These are phyloP conservation scores for Allacma fusca DNA, from an alignment of 2,888 invertebrate species.

Conservation along the genomic window DNA sequence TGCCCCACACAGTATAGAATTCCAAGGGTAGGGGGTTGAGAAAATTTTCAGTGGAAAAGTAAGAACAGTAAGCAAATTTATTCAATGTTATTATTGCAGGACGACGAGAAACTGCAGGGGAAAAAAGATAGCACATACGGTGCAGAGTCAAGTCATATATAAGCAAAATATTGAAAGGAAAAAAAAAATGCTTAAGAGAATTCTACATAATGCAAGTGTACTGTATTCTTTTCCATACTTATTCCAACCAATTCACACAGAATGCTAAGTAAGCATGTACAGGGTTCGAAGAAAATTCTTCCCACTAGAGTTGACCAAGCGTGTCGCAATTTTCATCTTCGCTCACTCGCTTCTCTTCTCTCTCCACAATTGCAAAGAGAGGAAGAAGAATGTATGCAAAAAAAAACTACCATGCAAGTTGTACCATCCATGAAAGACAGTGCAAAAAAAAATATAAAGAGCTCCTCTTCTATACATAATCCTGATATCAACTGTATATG, in stretches of 20 bases:
- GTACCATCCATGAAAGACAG: conserved; percentile 5
- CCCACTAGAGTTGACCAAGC: conserved; percentile 15
- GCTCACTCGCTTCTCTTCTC: not conserved
- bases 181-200: not conserved
- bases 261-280: not conserved
- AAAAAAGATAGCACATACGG: conserved; percentile 24
- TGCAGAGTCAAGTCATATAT: not conserved
- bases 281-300: conserved; percentile 19
- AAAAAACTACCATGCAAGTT: no score
- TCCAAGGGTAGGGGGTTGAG: conserved; percentile 42
- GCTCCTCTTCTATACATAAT: not conserved
- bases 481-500: not conserved
- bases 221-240: conserved; percentile 17
- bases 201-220: conserved; percentile 16
- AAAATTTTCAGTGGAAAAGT: conserved; percentile 31
- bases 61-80: conserved; percentile 11
- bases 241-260: not conserved
- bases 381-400: not conserved
- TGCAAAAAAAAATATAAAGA: not conserved
- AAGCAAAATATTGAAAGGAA: conserved; percentile 1
- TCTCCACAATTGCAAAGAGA: not conserved
- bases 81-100: conserved; percentile 13
- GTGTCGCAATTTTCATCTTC: conserved; percentile 14
- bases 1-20: not conserved
- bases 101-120: conserved; percentile 29